Conservation (phyloP, 2,888 invertebrate genomes). For the Caenorhabditis doughertyi region DNA sequence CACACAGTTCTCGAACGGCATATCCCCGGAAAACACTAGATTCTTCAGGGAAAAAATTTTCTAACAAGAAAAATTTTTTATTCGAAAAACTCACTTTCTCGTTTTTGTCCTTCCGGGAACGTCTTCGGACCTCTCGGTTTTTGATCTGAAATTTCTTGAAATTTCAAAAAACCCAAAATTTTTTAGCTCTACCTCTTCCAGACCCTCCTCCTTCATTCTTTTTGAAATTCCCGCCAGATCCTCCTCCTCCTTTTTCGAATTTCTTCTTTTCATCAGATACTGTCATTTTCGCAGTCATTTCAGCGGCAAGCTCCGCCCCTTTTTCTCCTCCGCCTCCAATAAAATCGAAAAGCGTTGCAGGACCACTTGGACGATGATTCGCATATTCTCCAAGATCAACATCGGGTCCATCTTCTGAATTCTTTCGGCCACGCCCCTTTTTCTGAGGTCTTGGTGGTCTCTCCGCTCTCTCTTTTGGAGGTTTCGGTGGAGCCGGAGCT, state of each 20-base stretch:
- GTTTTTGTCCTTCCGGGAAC: no score
- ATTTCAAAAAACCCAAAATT: no score
- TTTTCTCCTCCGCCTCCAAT: no score
- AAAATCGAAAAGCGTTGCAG: constrained; percentile 65
- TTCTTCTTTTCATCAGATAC: constrained; percentile 1
- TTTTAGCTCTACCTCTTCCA: neutral
- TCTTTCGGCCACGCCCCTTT: constrained; percentile 46
- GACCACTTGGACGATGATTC: constrained; percentile 50
- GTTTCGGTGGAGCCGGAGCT: constrained; percentile 15
- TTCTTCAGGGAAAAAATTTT: no score
- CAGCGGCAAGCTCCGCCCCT: constrained; percentile 1
- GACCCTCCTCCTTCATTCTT: neutral
- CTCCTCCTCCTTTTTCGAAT: neutral
- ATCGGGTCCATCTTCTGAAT: constrained; percentile 57
- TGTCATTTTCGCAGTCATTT: constrained; percentile 9
- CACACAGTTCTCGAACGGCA: no score
- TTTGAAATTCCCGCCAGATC: constrained; percentile 1
- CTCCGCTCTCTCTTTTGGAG: neutral
- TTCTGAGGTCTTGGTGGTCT: neutral
- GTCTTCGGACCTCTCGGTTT: no score
- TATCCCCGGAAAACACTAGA: no score
- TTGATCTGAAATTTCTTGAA: no score
- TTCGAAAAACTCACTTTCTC: no score
- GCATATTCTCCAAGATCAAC: constrained; percentile 47
- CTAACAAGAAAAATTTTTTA: no score